Evolutionary conservation across 2,797 vertebrate species (phyloP), one percentile per base, ranked within the genome.

Genomic region (Coreius guichenoti): DNA sequence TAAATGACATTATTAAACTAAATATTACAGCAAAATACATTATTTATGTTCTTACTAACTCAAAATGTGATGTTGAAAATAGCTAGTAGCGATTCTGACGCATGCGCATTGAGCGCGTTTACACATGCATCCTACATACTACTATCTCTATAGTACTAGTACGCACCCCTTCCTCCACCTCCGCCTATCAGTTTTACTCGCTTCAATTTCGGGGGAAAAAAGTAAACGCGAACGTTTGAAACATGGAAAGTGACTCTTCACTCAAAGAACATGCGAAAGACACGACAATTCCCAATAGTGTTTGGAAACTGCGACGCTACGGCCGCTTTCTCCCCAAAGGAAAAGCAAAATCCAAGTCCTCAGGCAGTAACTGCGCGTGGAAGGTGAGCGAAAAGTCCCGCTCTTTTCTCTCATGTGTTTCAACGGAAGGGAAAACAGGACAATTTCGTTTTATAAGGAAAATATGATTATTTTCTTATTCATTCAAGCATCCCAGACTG

Each of bases 241-340:
- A 43, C 65, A 81, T 70, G 80, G 80, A 81, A 58, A 39, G 47
- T 8, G 67, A 43, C n/a, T 70, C 8, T 81, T 54, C 14, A 6
- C 13, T 3, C 43, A 19, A 19, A 51, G 17, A 39, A n/a, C 45
- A 19, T 7, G 39, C 76, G 11, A 61, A 61, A 74, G 31, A 45
- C 75, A 17, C 84, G 47, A 6, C 31, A 84, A 5, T 87, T 81
- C 4, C 8, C 67, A 49, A 73, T 21, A 81, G 81, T 43, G 0
- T 82, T 9, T 99, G 97, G 97, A 93, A 87, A 4, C 83, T 98
- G 84, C 95, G 93, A 88, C 95, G 97, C 12, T 98, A 96, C 6
- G 97, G 94, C 1, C 95, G 96, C 26, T 95, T 96, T 19, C 69
- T 94, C 0, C 94, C 93, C 0, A 76, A 51, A 5, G 51, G 78